Percentiles rank a stretch among this genome's conserved stretches.
phyloP scores from a whole-genome alignment of 2,888 invertebrate species.

The Gonocerus acuteangulatus region DNA sequence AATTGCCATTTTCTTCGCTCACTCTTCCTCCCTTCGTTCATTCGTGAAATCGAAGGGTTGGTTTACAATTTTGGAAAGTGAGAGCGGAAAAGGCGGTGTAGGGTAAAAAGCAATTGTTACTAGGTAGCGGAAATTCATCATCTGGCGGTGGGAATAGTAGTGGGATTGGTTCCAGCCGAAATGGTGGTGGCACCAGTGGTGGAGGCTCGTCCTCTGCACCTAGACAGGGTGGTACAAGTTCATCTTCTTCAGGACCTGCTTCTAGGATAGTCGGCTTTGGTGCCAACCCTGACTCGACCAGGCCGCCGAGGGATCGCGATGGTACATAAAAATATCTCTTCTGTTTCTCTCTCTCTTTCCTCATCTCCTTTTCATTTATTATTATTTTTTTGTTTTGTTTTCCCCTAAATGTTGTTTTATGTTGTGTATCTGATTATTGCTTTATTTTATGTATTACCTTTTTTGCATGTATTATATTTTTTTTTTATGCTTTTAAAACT shows the following conservation, averaged over 20 bases:
- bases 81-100: constrained; percentile 5
- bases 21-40: background rate
- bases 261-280: constrained; percentile 43
- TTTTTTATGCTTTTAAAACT: too few species aligned
- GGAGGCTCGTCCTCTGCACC: background rate
- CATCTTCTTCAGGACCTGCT: constrained; percentile 27
- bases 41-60: background rate
- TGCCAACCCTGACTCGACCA: constrained; percentile 41
- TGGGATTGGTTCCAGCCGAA: background rate
- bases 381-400: background rate
- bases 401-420: background rate
- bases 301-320: constrained; percentile 45
- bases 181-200: constrained; percentile 2
- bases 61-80: constrained; percentile 5
- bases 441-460: too few species aligned
- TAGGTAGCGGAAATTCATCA: constrained; percentile 3
- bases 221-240: constrained; percentile 10
- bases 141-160: constrained; percentile 13
- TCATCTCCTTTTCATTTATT: constrained; percentile 11
- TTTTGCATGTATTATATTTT: too few species aligned
- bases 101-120: too few species aligned
- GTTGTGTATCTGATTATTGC: too few species aligned
- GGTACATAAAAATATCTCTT: constrained; percentile 22
- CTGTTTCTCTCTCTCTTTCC: background rate
- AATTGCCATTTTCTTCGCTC: constrained; percentile 10